phyloP scores from a whole-genome alignment of 2,113 vertebrate genomes.

The Ellobius talpinus region DNA sequence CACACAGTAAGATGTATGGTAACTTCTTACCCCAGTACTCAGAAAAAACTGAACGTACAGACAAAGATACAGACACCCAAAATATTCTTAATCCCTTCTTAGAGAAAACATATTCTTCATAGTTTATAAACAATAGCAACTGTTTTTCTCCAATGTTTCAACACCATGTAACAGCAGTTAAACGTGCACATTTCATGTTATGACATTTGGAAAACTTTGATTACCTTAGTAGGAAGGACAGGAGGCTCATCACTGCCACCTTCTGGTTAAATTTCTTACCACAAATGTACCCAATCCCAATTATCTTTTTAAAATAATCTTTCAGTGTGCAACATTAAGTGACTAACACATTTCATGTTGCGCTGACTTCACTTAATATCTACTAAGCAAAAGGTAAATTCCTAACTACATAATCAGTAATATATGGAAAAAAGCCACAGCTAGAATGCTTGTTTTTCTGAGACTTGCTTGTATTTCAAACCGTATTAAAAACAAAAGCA shows the following conservation, averaged over 20 bases:
- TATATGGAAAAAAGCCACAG: background rate
- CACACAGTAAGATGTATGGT: constrained; percentile 79
- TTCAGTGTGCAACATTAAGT: constrained; percentile 65
- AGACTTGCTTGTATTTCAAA: constrained; percentile 66
- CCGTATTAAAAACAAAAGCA: constrained; percentile 29
- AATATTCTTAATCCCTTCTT: constrained; percentile 85
- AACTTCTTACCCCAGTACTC: constrained; percentile 84
- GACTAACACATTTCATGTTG: constrained; percentile 52
- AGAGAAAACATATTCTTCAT: constrained; percentile 78
- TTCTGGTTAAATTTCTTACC: constrained; percentile 62
- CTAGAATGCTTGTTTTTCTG: constrained; percentile 41
- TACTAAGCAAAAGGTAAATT: constrained; percentile 62
- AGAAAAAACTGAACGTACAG: constrained; percentile 85
- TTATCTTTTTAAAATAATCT: constrained; percentile 70
- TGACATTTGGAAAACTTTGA: constrained; percentile 75
- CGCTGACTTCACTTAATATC: constrained; percentile 54
- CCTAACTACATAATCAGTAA: constrained; percentile 47
- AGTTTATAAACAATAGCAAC: constrained; percentile 77
- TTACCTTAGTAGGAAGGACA: constrained; percentile 64
- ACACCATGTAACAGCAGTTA: constrained; percentile 58
- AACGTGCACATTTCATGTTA: constrained; percentile 70
- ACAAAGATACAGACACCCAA: constrained; percentile 85
- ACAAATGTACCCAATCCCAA: constrained; percentile 38
- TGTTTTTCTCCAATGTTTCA: constrained; percentile 49
- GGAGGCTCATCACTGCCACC: constrained; percentile 69